phyloP scores from a whole-genome alignment of 2,113 vertebrate species.

The Patagioenas fasciata region DNA sequence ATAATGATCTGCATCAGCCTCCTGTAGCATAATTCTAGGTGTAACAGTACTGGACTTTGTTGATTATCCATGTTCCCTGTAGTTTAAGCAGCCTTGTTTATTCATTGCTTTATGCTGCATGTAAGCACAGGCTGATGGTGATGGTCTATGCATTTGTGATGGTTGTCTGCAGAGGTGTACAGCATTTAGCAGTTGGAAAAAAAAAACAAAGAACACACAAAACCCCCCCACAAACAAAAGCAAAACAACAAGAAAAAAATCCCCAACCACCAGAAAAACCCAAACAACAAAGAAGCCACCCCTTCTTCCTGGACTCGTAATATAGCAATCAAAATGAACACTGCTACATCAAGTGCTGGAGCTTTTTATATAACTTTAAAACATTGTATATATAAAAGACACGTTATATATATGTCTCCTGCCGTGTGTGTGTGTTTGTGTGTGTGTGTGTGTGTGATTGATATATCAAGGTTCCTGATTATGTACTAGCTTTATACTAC shows the following conservation, averaged over 20 bases:
- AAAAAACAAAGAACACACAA: neutral
- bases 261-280: neutral
- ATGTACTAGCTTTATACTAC: neutral
- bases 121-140: neutral
- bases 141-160: neutral
- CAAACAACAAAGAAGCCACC: neutral
- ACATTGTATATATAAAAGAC: too few species aligned
- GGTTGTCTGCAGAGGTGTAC: neutral
- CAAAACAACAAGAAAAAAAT: neutral
- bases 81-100: neutral
- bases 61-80: neutral
- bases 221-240: neutral
- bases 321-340: neutral
- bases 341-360: neutral
- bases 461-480: neutral
- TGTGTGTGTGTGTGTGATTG: rapidly evolving
- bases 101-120: neutral
- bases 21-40: neutral
- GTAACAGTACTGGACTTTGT: too few species aligned
- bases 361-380: neutral
- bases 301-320: neutral
- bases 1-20: neutral
- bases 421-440: rapidly evolving
- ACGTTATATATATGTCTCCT: neutral
- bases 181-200: neutral